Evolutionary conservation across 1,140 invertebrate genomes (phyloP).

Genomic region (Calephelis virginiensis): DNA sequence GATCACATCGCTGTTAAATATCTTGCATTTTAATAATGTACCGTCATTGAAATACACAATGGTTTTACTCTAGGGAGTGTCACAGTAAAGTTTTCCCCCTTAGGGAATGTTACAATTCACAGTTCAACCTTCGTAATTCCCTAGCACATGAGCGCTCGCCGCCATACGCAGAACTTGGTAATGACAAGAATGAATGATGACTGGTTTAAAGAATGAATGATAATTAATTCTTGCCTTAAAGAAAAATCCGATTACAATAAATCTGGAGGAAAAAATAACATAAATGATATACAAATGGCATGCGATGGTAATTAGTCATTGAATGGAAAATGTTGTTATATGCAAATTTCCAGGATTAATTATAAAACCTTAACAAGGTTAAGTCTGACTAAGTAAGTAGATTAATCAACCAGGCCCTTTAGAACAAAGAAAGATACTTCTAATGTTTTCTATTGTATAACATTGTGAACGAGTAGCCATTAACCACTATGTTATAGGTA

Average conservation of each 20-base stretch:
- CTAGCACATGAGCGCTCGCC: slow-evolving; percentile 23
- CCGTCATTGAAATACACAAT: not conserved
- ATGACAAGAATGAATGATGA: slow-evolving; percentile 9
- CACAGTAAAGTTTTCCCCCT: slow-evolving; percentile 20
- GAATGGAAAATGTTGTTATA: slow-evolving; percentile 44
- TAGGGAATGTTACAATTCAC: slow-evolving; percentile 22
- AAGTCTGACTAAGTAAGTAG: not conserved
- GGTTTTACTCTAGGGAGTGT: slow-evolving; percentile 23
- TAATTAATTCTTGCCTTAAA: slow-evolving; percentile 24
- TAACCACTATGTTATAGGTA: too few relatives aligned
- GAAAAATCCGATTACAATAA: slow-evolving; percentile 33
- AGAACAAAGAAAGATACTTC: too few relatives aligned
- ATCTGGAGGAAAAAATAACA: slow-evolving; percentile 33
- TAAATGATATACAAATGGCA: slow-evolving; percentile 31
- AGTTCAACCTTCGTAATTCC: slow-evolving; percentile 29
- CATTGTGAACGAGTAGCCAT: too few relatives aligned
- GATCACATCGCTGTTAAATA: not conserved
- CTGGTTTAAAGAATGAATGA: not conserved
- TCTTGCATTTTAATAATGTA: not conserved
- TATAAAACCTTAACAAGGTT: slow-evolving; percentile 19
- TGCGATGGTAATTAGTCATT: slow-evolving; percentile 40
- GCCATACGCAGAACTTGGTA: slow-evolving; percentile 25
- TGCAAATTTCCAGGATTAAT: slow-evolving; percentile 40
- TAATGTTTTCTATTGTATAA: too few relatives aligned
- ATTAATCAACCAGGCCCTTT: too few relatives aligned